Percentiles rank a stretch among this genome's conserved stretches.
These are phyloP conservation scores for Euwallacea fornicatus DNA, from an alignment of 1,140 invertebrate genomes.

Conservation along the genomic window DNA sequence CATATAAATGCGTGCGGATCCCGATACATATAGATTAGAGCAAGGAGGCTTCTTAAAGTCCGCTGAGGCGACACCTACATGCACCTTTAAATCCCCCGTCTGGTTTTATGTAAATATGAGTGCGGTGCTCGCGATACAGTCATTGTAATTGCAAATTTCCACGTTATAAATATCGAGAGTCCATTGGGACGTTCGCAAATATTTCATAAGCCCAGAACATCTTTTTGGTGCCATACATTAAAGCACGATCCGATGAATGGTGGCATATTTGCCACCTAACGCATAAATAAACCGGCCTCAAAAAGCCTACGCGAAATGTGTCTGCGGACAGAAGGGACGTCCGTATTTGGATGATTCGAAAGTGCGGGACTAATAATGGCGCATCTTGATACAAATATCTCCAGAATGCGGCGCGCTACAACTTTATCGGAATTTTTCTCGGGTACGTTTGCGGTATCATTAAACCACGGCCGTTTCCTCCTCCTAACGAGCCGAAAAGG, in stretches of 20 bases:
- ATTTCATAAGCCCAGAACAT: neutral
- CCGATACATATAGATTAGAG: constrained; percentile 29
- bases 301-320: too few species aligned
- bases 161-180: constrained; percentile 14
- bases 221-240: neutral
- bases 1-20: constrained; percentile 30
- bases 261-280: constrained; percentile 11
- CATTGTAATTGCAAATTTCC: constrained; percentile 34
- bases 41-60: constrained; percentile 22
- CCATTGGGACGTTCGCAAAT: neutral
- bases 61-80: constrained; percentile 24
- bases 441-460: neutral
- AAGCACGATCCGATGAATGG: neutral
- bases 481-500: constrained; percentile 3
- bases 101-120: constrained; percentile 31
- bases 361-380: too few species aligned
- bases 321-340: too few species aligned
- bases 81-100: constrained; percentile 27
- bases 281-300: neutral
- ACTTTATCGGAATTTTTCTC: neutral
- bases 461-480: constrained; percentile 3
- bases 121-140: neutral
- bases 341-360: too few species aligned
- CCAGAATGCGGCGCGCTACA: neutral
- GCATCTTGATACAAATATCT: too few species aligned